Conservation (phyloP, 2,888 invertebrate genomes). For the Capitulum mitella region DNA sequence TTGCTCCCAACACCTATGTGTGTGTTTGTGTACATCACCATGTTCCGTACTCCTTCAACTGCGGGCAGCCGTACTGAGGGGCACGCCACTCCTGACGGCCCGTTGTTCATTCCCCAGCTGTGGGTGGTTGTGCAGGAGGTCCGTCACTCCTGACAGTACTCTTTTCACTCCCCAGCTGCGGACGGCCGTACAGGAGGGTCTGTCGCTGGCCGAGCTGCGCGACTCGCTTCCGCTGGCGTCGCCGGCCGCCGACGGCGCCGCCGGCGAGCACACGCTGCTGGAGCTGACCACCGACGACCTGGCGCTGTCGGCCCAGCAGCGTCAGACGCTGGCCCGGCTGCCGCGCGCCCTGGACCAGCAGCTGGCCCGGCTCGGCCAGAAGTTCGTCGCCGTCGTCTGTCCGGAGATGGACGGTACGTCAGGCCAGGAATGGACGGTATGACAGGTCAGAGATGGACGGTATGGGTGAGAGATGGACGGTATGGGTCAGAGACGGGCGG, state of each 20-base stretch:
- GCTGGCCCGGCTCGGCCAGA: background rate
- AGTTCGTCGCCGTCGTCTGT: background rate
- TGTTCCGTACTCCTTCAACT: too few species aligned
- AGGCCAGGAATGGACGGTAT: background rate
- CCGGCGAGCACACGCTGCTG: background rate
- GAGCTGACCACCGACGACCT: background rate
- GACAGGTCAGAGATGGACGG: background rate
- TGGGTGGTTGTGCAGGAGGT: background rate
- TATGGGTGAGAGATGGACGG: background rate
- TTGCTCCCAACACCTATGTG: too few species aligned
- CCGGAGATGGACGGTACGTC: background rate
- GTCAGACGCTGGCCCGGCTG: slow-evolving; percentile 8
- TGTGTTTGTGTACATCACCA: too few species aligned
- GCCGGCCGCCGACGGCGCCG: background rate
- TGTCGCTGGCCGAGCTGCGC: slow-evolving; percentile 1
- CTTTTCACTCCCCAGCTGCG: background rate
- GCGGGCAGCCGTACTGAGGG: too few species aligned
- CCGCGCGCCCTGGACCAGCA: slow-evolving; percentile 9
- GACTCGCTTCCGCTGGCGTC: background rate
- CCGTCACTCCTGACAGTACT: background rate
- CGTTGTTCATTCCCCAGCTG: background rate
- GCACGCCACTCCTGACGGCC: too few species aligned
- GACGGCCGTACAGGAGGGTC: background rate
- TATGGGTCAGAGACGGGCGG: background rate
- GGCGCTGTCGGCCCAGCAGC: background rate